Evolutionary conservation across 2,888 invertebrate species (phyloP), one percentile per base, ranked within the genome.

Genomic region (Nycteola revayana): DNA sequence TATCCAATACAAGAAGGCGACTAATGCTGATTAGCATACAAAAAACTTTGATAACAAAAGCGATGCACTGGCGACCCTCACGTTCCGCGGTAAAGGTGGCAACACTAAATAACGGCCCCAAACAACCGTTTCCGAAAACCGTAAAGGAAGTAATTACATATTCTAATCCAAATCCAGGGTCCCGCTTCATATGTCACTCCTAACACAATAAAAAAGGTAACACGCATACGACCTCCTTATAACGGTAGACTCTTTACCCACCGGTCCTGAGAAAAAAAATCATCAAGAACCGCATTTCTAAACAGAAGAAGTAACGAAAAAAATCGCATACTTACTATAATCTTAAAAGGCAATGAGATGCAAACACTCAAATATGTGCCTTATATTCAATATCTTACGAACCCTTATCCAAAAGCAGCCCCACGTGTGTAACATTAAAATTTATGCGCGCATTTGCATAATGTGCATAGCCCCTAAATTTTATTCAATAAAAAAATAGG

Each of bases 371-470:
- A 75, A 72, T 65, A 36, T 55, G 47, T 14, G 25, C 59, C 60
- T 45, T 77, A 75, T 47, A 4, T 1, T 24, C 1, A 25, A 22
- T 7, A 1, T 0, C 10, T n/a, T 42, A 74, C 50, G 52, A 52
- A 35, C 42, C 38, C 48, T 42, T 66, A 67, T 71, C 31, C 28
- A 51, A 66, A 33, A 64, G 32, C 56, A 35, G 33, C 10, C 34
- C 42, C 36, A 36, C 52, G 49, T 56, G 65, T 64, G 68, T 67
- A 66, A 75, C 65, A 75, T 71, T 70, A 64, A 84, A 89, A 85
- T 86, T 84, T 89, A 89, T 89, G 88, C 89, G 69, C 78, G 83
- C 88, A 90, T 90, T 90, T 89, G 89, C 89, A 89, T 89, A 89
- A 89, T 86, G 75, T 89, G 88, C 86, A 88, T 86, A 73, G 81